These are phyloP conservation scores for Chaetophractus vellerosus DNA, from an alignment of 2,797 vertebrate species.

Conservation along the genomic window DNA sequence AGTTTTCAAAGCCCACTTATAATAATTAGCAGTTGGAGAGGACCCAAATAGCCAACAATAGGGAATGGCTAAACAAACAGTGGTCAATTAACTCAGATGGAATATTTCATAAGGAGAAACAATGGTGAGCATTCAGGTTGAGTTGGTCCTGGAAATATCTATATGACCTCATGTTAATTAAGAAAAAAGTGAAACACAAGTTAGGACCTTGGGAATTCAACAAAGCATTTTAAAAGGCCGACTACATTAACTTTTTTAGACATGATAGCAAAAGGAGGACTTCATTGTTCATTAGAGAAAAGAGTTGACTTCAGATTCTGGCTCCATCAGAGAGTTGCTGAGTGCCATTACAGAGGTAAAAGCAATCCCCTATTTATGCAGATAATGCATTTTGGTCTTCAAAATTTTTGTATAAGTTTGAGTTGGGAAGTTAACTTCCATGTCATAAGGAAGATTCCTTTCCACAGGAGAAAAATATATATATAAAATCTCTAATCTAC, in stretches of 20 bases:
- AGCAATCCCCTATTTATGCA: slow-evolving; percentile 5
- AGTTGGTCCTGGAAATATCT: slow-evolving; percentile 71
- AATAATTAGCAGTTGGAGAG: slow-evolving; percentile 83
- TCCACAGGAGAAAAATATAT: not conserved
- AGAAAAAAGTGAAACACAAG: slow-evolving; percentile 61
- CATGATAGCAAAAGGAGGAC: slow-evolving; percentile 36
- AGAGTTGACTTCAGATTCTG: slow-evolving; percentile 64
- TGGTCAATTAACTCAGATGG: slow-evolving; percentile 68
- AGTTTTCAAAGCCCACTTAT: slow-evolving; percentile 79
- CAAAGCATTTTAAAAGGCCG: slow-evolving; percentile 25
- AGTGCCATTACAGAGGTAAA: slow-evolving; percentile 34
- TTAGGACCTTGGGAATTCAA: slow-evolving; percentile 65
- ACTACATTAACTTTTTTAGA: slow-evolving; percentile 55
- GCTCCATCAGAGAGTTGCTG: not conserved
- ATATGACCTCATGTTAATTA: slow-evolving; percentile 75
- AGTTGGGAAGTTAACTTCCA: slow-evolving; percentile 31
- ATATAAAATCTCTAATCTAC: not conserved
- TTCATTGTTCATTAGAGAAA: slow-evolving; percentile 66
- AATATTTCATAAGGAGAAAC: slow-evolving; percentile 72
- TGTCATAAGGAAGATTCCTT: slow-evolving; percentile 18
- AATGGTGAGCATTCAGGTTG: slow-evolving; percentile 47
- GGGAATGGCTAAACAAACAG: slow-evolving; percentile 75
- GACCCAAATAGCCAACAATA: slow-evolving; percentile 81
- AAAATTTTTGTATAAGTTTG: not conserved
- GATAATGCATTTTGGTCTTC: slow-evolving; percentile 61